A percentile compares a stretch with the other conserved stretches of the same genome.
Evolutionary conservation across 1,140 invertebrate species (phyloP).

Genomic region (Euwallacea similis): DNA sequence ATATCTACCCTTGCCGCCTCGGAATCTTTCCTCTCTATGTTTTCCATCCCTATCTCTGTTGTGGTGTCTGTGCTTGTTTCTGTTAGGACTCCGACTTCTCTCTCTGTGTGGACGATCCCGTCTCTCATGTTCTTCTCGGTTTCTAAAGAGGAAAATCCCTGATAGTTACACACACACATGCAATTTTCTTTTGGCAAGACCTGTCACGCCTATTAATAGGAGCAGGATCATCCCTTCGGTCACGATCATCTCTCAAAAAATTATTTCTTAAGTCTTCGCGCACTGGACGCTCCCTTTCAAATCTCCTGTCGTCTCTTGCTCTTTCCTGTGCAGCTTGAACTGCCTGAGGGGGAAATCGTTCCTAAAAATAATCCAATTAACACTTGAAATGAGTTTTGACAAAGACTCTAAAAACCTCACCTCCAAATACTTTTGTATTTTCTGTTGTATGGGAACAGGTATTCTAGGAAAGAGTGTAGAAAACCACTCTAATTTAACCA

Average conservation of each 20-base stretch:
- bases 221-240: slow-evolving; percentile 9
- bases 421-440: slow-evolving; percentile 74
- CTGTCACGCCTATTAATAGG: neutral
- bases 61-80: slow-evolving; percentile 22
- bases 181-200: neutral
- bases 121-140: slow-evolving; percentile 29
- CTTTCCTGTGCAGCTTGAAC: slow-evolving; percentile 51
- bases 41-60: slow-evolving; percentile 38
- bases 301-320: slow-evolving; percentile 52
- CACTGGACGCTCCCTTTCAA: slow-evolving; percentile 27
- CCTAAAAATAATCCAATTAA: slow-evolving; percentile 32
- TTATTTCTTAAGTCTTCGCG: slow-evolving; percentile 44
- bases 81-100: slow-evolving; percentile 33
- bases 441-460: slow-evolving; percentile 97
- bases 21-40: slow-evolving; percentile 37
- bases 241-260: slow-evolving; percentile 45
- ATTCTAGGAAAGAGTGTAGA: slow-evolving; percentile 97
- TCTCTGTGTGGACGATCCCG: slow-evolving; percentile 19
- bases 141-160: slow-evolving; percentile 15
- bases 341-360: slow-evolving; percentile 46
- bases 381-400: neutral
- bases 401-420: slow-evolving; percentile 51
- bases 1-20: slow-evolving; percentile 23
- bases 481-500: slow-evolving; percentile 97
- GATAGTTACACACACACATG: too few species aligned